Evolutionary conservation across 2,113 vertebrate species (phyloP).

Genomic region (Ophthalmolycus amberensis): DNA sequence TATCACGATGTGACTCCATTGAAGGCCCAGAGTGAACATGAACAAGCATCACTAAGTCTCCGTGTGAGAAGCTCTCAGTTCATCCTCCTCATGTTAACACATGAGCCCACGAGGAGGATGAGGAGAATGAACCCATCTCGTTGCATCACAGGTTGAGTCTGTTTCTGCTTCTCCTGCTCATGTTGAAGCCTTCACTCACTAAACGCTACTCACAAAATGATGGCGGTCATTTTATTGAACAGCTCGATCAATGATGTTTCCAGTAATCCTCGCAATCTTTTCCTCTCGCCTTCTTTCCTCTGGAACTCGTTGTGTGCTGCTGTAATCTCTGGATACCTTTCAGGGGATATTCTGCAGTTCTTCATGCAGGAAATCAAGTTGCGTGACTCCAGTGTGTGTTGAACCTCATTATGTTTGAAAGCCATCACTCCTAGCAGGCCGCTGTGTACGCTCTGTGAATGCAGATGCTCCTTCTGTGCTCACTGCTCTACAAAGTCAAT

Average conservation of each 20-base stretch:
- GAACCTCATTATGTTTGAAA: background rate
- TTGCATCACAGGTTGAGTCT: background rate
- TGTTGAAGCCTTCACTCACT: slow-evolving; percentile 8
- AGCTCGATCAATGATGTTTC: slow-evolving; percentile 17
- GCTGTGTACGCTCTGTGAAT: background rate
- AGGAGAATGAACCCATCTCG: background rate
- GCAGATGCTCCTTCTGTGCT: background rate
- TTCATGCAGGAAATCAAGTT: background rate
- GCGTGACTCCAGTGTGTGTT: background rate
- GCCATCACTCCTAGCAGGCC: background rate
- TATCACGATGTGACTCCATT: too few species aligned
- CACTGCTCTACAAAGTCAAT: background rate
- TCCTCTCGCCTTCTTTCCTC: background rate
- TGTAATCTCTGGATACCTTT: background rate
- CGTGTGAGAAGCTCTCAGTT: too few species aligned
- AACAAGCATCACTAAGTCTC: too few species aligned
- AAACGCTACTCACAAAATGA: slow-evolving; percentile 18
- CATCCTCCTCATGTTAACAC: background rate
- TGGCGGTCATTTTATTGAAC: slow-evolving; percentile 3
- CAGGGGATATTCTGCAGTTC: background rate
- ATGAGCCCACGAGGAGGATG: background rate
- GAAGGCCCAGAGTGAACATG: too few species aligned
- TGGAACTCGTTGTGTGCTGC: background rate
- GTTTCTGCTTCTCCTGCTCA: background rate
- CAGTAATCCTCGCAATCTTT: slow-evolving; percentile 20